Evolutionary conservation across 2,797 vertebrate species (phyloP).

Genomic region (Hyperoplus lanceolatus): DNA sequence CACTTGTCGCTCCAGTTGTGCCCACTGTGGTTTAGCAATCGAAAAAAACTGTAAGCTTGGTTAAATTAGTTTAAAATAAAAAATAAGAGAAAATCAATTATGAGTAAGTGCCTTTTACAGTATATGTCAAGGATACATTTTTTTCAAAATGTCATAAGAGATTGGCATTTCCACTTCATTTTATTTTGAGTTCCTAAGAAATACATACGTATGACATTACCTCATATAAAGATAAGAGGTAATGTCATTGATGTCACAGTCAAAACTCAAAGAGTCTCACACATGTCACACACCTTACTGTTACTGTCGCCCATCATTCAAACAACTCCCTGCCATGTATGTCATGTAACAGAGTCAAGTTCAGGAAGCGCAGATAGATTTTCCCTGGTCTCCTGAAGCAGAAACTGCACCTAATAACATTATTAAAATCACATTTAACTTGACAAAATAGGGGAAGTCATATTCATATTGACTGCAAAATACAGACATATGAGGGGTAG

Average conservation of each 20-base stretch:
- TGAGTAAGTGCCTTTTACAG: too few species aligned
- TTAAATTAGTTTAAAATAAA: too few species aligned
- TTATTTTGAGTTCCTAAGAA: too few species aligned
- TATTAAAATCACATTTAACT: neutral
- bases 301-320: neutral
- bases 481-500: neutral
- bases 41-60: too few species aligned
- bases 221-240: conserved; percentile 25
- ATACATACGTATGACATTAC: too few species aligned
- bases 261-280: neutral
- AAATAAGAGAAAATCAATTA: too few species aligned
- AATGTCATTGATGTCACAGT: conserved; percentile 2
- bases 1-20: too few species aligned
- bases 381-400: neutral
- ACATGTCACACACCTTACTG: neutral
- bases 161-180: too few species aligned
- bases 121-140: too few species aligned
- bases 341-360: neutral
- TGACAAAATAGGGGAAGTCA: neutral
- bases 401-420: neutral
- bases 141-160: too few species aligned
- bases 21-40: too few species aligned
- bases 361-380: neutral
- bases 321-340: neutral
- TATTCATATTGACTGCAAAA: neutral